phyloP scores from a whole-genome alignment of 2,797 vertebrate species.

The Macrochelys suwanniensis region DNA sequence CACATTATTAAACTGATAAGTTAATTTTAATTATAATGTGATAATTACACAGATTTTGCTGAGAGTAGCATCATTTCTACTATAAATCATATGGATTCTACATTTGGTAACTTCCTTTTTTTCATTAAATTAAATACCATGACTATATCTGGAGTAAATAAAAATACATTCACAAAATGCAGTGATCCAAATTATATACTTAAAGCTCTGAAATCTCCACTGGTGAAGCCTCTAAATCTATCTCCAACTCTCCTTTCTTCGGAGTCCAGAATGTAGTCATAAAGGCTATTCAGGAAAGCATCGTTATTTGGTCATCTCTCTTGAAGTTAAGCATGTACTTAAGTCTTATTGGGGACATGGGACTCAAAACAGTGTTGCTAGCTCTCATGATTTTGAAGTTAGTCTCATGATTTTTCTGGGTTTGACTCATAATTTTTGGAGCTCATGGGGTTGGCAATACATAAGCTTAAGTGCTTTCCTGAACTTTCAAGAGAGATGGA shows the following conservation, averaged over 20 bases:
- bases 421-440: not conserved
- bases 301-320: not conserved
- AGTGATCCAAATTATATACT: not conserved
- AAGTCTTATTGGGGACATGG: not conserved
- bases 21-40: not conserved
- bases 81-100: accelerated
- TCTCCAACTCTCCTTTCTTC: not conserved
- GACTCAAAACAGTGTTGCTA: slow-evolving; percentile 23
- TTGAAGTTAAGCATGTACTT: not conserved
- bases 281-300: slow-evolving; percentile 35
- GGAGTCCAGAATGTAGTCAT: not conserved
- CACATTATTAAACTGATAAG: not conserved
- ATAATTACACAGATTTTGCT: not conserved
- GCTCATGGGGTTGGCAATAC: not conserved
- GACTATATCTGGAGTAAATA: accelerated
- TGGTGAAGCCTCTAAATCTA: slow-evolving; percentile 50
- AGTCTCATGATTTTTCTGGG: slow-evolving; percentile 9
- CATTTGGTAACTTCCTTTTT: not conserved
- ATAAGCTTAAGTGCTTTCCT: not conserved
- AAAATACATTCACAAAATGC: not conserved
- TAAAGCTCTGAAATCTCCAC: slow-evolving; percentile 37
- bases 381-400: not conserved
- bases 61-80: not conserved
- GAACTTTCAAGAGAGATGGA: not conserved
- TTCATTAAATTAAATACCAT: accelerated